These are phyloP conservation scores for Branchellion lobata DNA, from an alignment of 2,888 invertebrate species.

Conservation along the genomic window DNA sequence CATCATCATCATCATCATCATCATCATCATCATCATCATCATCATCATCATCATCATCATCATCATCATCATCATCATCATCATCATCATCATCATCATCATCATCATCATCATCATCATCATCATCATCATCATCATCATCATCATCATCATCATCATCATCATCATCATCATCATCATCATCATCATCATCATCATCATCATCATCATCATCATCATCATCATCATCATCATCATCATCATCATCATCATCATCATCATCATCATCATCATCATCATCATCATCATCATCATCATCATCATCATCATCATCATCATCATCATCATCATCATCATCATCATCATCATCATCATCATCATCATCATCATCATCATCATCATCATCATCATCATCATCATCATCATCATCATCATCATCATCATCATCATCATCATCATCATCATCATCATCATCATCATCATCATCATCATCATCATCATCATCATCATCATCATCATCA, in stretches of 20 bases:
- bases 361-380: no score
- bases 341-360: no score
- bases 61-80: slow-evolving; percentile 30
- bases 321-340: no score
- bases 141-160: slow-evolving; percentile 4
- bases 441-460: no score
- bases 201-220: slow-evolving; percentile 19
- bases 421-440: no score
- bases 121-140: slow-evolving; percentile 30
- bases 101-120: not conserved
- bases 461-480: no score
- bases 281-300: not conserved
- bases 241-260: slow-evolving; percentile 15
- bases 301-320: no score
- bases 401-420: no score
- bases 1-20: not conserved
- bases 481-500: no score
- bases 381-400: no score
- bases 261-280: slow-evolving; percentile 6
- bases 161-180: not conserved
- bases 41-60: not conserved
- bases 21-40: not conserved
- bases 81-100: not conserved
- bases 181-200: slow-evolving; percentile 11
- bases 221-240: slow-evolving; percentile 20